A percentile compares a stretch with the other conserved stretches of the same genome.
Evolutionary conservation across 2,113 vertebrate species (phyloP).

Genomic region (Pangasianodon hypophthalmus): DNA sequence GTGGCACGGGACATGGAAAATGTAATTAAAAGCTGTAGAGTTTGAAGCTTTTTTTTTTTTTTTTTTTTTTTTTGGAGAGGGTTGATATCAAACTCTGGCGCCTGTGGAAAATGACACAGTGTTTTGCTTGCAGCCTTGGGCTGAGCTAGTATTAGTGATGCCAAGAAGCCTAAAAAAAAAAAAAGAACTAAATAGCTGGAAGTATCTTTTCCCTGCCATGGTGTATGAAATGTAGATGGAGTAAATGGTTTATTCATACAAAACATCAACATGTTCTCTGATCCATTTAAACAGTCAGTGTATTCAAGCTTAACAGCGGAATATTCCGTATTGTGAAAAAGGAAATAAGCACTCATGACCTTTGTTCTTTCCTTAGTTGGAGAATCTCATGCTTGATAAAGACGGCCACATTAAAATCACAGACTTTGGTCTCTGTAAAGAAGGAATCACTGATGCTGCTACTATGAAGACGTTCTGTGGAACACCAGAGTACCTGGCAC

Average conservation of each 20-base stretch:
- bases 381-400: slow-evolving; percentile 98
- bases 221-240: slow-evolving; percentile 56
- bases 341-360: neutral
- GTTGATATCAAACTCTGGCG: slow-evolving; percentile 59
- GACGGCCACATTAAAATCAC: slow-evolving; percentile 98
- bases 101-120: slow-evolving; percentile 58
- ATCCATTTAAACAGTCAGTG: neutral
- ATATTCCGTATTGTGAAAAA: neutral
- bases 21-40: slow-evolving; percentile 64
- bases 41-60: slow-evolving; percentile 45
- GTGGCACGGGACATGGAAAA: slow-evolving; percentile 52
- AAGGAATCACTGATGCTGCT: slow-evolving; percentile 97
- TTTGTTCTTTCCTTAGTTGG: slow-evolving; percentile 77
- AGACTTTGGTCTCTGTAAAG: slow-evolving; percentile 97
- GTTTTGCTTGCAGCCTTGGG: slow-evolving; percentile 59
- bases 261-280: slow-evolving; percentile 18
- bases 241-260: slow-evolving; percentile 42
- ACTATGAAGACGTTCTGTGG: slow-evolving; percentile 99
- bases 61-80: slow-evolving; percentile 48
- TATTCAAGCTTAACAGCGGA: neutral
- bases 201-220: slow-evolving; percentile 60
- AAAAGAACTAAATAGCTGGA: slow-evolving; percentile 72
- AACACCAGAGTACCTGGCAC: slow-evolving; percentile 94
- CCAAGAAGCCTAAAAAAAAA: slow-evolving; percentile 60
- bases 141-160: slow-evolving; percentile 29